Base-by-base conservation (phyloP, 1,140 invertebrate species). In the Zaprionus davidi region DNA sequence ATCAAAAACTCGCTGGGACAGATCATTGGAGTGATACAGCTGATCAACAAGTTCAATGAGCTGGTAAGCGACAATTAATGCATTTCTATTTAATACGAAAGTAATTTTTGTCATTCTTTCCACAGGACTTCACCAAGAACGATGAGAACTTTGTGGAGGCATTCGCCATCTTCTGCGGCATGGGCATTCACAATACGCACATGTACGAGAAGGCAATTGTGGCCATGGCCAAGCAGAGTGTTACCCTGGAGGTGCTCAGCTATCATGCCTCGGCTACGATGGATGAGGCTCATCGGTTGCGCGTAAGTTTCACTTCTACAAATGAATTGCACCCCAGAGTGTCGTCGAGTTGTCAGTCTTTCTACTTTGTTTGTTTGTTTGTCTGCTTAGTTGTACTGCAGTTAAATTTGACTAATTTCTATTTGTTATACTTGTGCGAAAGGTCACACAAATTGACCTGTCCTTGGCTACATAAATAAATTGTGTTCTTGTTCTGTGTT, bases 161-260 rank as follows among this genome's bases (percentile, higher is more conserved):
- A 1, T 99, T 99, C 93, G 97, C 98, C 64, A 98, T 99, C 82
- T 99, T 99, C 93, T 99, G 98, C 93, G 98, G 98, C 24, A 98
- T 99, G 97, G 98, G 98, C 31, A 99, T 99, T 64, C 97, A 98
- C 93, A 99, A 99, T 93, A 99, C 98, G 49, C 97, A 98, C 91
- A 99, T 99, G 97, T 99, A 98, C 91, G 98, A 99, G 93, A 98
- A 97, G 93, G 97, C 97, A 41, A 96, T 98, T 82, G 96, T 96
- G 71, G 97, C 97, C 1, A 98, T 98, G 95, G 98, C 98, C 58
- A 99, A 99, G 93, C 98, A 99, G 93, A 97, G 96, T 84, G 98
- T 99, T 22, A 99, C 98, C 1, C 93, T 99, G 59, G 98, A 99
- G 93, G 97, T 99, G 71, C 94, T 99, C 78, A 98, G 98, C 93